phyloP scores from a whole-genome alignment of 1,140 invertebrate genomes.

The Achroia grisella region DNA sequence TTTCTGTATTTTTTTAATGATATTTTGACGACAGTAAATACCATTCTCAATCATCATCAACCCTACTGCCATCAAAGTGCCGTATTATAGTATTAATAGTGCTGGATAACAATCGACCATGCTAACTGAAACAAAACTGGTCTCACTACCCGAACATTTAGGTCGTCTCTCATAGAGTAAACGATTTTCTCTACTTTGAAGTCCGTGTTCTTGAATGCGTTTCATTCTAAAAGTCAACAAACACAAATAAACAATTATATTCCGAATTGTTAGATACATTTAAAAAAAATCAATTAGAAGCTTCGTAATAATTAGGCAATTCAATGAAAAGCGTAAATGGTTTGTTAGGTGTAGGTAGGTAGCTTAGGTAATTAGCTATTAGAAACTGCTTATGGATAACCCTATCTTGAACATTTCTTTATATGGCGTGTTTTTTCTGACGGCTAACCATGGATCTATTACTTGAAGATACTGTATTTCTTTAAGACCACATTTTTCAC shows the following conservation, averaged over 20 bases:
- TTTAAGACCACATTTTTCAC: slow-evolving; percentile 79
- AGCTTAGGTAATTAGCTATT: no score
- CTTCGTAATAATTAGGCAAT: no score
- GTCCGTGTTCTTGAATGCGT: slow-evolving; percentile 74
- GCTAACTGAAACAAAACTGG: slow-evolving; percentile 73
- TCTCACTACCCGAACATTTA: slow-evolving; percentile 55
- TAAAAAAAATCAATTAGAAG: background rate
- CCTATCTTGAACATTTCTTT: slow-evolving; percentile 76
- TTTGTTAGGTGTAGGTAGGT: background rate
- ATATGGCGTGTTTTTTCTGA: slow-evolving; percentile 75
- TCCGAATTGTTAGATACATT: background rate
- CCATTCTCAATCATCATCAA: slow-evolving; percentile 29
- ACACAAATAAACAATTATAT: background rate
- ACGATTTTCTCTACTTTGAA: slow-evolving; percentile 70
- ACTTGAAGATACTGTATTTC: slow-evolving; percentile 76
- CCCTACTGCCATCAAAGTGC: slow-evolving; percentile 37
- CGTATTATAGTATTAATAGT: slow-evolving; percentile 53
- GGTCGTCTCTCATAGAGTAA: slow-evolving; percentile 75
- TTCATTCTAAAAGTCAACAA: slow-evolving; percentile 58
- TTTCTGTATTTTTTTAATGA: slow-evolving; percentile 1
- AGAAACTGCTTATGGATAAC: slow-evolving; percentile 32
- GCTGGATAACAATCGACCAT: slow-evolving; percentile 70
- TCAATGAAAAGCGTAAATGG: background rate
- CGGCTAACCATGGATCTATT: slow-evolving; percentile 70
- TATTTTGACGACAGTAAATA: slow-evolving; percentile 12